Percentiles rank a stretch among this genome's conserved stretches.
phyloP scores from a whole-genome alignment of 2,888 invertebrate species.

The Scaptomyza tumidula region DNA sequence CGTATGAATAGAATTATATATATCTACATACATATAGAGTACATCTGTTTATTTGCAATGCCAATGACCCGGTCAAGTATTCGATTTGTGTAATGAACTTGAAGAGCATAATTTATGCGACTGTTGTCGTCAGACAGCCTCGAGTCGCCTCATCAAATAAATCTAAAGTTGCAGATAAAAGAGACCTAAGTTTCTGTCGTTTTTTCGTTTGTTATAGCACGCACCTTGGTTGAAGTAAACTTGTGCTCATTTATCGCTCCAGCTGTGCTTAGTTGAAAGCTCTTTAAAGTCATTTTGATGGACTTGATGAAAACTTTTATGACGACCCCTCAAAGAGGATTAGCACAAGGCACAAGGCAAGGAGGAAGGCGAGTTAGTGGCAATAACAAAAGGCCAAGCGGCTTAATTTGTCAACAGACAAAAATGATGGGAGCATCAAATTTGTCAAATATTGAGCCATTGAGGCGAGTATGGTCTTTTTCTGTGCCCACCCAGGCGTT shows the following conservation, averaged over 20 bases:
- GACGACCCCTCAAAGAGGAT: slow-evolving; percentile 39
- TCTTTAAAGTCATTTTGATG: slow-evolving; percentile 34
- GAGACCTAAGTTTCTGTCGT: background rate
- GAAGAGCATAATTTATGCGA: slow-evolving; percentile 18
- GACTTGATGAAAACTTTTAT: slow-evolving; percentile 41
- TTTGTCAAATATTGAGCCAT: slow-evolving; percentile 39
- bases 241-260: background rate
- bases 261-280: slow-evolving; percentile 7
- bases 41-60: slow-evolving; percentile 15
- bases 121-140: slow-evolving; percentile 8
- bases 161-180: slow-evolving; percentile 2
- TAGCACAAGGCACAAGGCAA: background rate
- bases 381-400: slow-evolving; percentile 29
- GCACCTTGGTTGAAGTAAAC: slow-evolving; percentile 14
- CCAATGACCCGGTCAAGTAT: slow-evolving; percentile 35
- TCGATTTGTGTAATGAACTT: slow-evolving; percentile 52
- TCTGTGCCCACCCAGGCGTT: slow-evolving; percentile 21
- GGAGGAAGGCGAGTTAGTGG: too few species aligned
- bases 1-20: slow-evolving; percentile 72
- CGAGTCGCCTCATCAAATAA: slow-evolving; percentile 7
- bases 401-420: slow-evolving; percentile 66
- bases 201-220: background rate
- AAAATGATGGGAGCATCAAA: slow-evolving; percentile 38
- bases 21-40: slow-evolving; percentile 18
- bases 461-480: background rate